Evolutionary conservation across 30 jellyfish, hydroid and myxozoan genomes (phyloP).

Genomic region (Nemopilema nomurai): DNA sequence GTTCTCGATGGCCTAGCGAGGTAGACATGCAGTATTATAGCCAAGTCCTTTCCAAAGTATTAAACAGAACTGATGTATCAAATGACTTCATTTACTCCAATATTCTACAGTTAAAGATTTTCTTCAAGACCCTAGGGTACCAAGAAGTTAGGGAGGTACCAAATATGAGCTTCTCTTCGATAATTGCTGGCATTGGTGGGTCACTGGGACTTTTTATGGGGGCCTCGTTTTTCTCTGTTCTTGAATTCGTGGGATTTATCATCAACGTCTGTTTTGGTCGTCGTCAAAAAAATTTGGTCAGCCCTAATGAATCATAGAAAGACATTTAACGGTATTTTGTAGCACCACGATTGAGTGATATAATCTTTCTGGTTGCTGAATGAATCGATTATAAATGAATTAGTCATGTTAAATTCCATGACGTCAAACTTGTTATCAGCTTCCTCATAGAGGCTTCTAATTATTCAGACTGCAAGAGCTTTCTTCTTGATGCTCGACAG

Average conservation of each 20-base stretch:
- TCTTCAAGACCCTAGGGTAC: slow-evolving; percentile 8
- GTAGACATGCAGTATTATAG: slow-evolving; percentile 22
- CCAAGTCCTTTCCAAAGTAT: slow-evolving; percentile 27
- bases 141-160: slow-evolving; percentile 17
- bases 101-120: slow-evolving; percentile 15
- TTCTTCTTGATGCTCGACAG: too few species aligned
- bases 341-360: too few species aligned
- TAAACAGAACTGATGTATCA: slow-evolving; percentile 36
- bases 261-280: background rate
- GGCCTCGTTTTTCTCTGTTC: slow-evolving; percentile 39
- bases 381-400: too few species aligned
- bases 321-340: too few species aligned
- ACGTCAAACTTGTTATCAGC: too few species aligned
- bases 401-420: too few species aligned
- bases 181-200: slow-evolving; percentile 58
- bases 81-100: slow-evolving; percentile 27
- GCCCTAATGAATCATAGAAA: background rate
- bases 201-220: slow-evolving; percentile 45
- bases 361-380: too few species aligned
- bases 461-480: too few species aligned
- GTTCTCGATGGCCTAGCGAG: slow-evolving; percentile 46
- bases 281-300: background rate
- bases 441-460: too few species aligned
- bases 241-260: slow-evolving; percentile 19
- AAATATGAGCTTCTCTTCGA: background rate